phyloP scores from a whole-genome alignment of 2,113 vertebrate species.

The Rhabdomys dilectus region DNA sequence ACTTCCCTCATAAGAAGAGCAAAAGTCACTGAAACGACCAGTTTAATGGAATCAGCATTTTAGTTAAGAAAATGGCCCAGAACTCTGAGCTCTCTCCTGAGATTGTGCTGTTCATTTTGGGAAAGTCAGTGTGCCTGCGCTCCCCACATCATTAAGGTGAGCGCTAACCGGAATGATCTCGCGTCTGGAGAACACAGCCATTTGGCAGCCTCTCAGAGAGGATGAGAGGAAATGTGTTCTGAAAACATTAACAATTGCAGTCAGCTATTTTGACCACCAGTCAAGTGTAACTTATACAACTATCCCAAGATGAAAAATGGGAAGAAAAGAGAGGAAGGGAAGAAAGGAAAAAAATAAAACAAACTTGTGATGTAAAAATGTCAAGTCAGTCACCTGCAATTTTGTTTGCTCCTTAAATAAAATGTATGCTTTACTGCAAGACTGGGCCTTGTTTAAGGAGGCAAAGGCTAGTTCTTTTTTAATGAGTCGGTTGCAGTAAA shows the following conservation, averaged over 20 bases:
- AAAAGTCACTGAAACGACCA: slow-evolving; percentile 62
- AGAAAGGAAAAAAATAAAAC: slow-evolving; percentile 49
- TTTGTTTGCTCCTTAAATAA: slow-evolving; percentile 44
- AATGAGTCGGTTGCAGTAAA: not conserved
- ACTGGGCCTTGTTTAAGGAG: not conserved
- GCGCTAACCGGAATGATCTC: slow-evolving; percentile 42
- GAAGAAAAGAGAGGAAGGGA: slow-evolving; percentile 56
- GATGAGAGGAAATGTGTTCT: slow-evolving; percentile 59
- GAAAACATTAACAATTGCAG: slow-evolving; percentile 66
- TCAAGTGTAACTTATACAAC: slow-evolving; percentile 58
- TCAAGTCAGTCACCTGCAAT: slow-evolving; percentile 36
- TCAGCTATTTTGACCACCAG: slow-evolving; percentile 61
- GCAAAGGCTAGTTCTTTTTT: slow-evolving; percentile 45
- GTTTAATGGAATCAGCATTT: slow-evolving; percentile 64
- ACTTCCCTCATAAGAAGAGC: slow-evolving; percentile 25
- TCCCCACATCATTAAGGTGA: slow-evolving; percentile 57
- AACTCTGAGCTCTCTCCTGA: slow-evolving; percentile 63
- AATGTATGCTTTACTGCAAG: slow-evolving; percentile 2
- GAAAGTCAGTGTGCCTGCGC: not conserved
- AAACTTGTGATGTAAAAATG: slow-evolving; percentile 46
- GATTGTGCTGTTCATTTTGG: slow-evolving; percentile 48
- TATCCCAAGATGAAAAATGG: slow-evolving; percentile 65
- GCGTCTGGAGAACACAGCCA: slow-evolving; percentile 50
- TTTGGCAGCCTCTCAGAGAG: slow-evolving; percentile 54
- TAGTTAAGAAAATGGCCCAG: slow-evolving; percentile 71